Base-by-base conservation (phyloP, 2,113 vertebrate genomes). In the Callospermophilus lateralis region DNA sequence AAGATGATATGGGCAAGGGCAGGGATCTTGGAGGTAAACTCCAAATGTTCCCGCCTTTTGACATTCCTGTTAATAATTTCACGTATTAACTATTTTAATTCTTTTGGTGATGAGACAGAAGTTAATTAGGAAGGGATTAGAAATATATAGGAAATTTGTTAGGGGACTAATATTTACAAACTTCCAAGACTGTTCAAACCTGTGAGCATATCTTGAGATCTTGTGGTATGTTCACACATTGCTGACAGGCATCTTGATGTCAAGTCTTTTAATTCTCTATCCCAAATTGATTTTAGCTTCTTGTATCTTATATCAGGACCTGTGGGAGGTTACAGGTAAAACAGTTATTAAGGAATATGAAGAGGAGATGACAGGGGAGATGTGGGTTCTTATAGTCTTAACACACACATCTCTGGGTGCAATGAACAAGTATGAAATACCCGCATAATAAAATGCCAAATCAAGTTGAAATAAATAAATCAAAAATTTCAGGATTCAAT, bases 1-100 rank as follows among this genome's bases (percentile, higher is more conserved):
- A 77, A 79, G n/a, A 70, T 58, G 20, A 30, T 55, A 55, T 13
- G 10, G 83, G 26, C 76, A 89, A 42, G 39, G 24, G 24, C 8
- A 53, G 2, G 34, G 26, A 84, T 58, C 30, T 34, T 34, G 24
- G 28, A 74, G 67, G 89, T 68, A 95, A 97, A 78, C 17, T 65
- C 3, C 5, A 17, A 77, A 26, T 79, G 4, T 45, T 91, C 39
- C 68, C 55, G 63, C 16, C 45, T 26, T 81, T 19, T 32, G 30
- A 10, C 37, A 74, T 53, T 96, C 83, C 93, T 90, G 65, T 90
- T 76, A 89, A 92, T 93, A 42, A 84, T 92, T 92, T 55, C 6
- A 53, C 73, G 84, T 90, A 96, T 89, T 97, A 96, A 97, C 96
- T 96, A 96, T 92, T 96, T 94, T 67, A 93, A 95, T 76, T 93